Evolutionary conservation across 2,888 invertebrate genomes (phyloP), one percentile per base, ranked within the genome.

Genomic region (Flexamia atlantica): DNA sequence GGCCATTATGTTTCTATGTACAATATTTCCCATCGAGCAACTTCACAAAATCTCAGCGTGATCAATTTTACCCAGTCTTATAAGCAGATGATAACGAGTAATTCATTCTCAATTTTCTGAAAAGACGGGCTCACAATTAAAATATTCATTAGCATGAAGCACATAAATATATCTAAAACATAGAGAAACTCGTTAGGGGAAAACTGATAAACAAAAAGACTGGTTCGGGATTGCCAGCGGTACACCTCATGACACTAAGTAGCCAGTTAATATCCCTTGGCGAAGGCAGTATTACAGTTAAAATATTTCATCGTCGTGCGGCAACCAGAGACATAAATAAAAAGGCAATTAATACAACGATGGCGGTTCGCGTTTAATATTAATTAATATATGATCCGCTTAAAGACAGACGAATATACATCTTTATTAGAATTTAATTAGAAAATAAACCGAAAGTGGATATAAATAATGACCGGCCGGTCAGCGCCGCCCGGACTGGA

Each of bases 401-500:
- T 72, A 72, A 72, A 72, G 72, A 72, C 72, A 72, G 72, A 32
- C 36, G 72, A 72, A 72, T 72, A 72, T 72, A 40, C 40, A 72
- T 72, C 72, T 72, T 72, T 72, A 72, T 72, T 72, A 72, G 72
- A 72, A 36, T 72, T 72, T 72, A 72, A 72, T 72, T 72, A 72
- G 72, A 72, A 72, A 72, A 72, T 72, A 72, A 72, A 72, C 20
- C 36, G 72, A 72, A 42, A 72, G 40, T 72, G 72, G 68, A 68
- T 72, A 40, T 72, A 42, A 72, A 36, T 72, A 72, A 72, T 72
- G 72, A 42, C 12, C 42, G 40, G 72, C 36, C 72, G 72, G 72
- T 20, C 10, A 40, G 36, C 42, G 36, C n/a, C 36, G n/a, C 9
- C 14, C 42, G 23, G 42, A 72, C 23, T 72, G 36, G 42, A 40